phyloP scores from a whole-genome alignment of 2,797 vertebrate genomes.

The Chiroxiphia lanceolata region DNA sequence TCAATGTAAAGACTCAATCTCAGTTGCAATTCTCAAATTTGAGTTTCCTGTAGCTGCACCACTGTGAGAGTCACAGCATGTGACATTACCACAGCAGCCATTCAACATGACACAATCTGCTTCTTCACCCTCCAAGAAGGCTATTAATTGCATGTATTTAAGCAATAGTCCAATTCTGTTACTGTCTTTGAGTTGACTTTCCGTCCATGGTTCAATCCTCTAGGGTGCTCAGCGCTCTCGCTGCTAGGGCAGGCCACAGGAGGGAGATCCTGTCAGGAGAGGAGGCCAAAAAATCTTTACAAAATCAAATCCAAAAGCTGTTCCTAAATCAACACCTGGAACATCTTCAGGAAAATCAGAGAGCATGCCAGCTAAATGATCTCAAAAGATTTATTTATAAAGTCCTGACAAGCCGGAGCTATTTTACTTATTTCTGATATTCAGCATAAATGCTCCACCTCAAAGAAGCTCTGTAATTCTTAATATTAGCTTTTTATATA shows the following conservation, averaged over 20 bases:
- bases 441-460: neutral
- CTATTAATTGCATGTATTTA: constrained; percentile 5
- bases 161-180: neutral
- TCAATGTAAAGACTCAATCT: neutral
- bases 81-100: neutral
- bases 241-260: neutral
- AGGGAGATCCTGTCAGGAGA: neutral
- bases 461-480: neutral
- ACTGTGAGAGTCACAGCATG: neutral
- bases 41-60: neutral
- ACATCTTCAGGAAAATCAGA: constrained; percentile 19
- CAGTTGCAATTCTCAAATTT: neutral
- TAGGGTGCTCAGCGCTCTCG: neutral
- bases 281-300: neutral
- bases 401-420: neutral
- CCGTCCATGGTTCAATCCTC: neutral
- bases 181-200: neutral
- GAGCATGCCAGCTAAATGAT: neutral
- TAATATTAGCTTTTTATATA: neutral
- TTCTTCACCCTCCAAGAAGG: neutral
- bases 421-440: constrained; percentile 25
- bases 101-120: neutral
- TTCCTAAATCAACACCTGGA: constrained; percentile 49
- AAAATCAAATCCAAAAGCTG: constrained; percentile 22
- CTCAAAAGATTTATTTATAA: constrained; percentile 11